Conservation (phyloP, 2,888 invertebrate species). For the Metallyticus violacea region DNA sequence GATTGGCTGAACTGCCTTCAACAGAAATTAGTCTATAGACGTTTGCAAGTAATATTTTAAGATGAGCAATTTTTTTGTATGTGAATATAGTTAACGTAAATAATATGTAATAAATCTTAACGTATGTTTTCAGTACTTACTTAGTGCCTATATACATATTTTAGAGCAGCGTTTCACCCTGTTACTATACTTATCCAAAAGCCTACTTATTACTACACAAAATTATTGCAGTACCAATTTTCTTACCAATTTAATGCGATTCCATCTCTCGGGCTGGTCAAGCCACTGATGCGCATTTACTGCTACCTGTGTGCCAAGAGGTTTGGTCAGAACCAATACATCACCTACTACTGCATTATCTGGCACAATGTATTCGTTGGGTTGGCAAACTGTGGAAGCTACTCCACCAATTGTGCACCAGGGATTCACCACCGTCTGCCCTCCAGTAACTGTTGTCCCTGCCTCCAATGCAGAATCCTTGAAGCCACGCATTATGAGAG, state of each 20-base stretch:
- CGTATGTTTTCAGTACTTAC: no score
- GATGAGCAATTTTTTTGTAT: no score
- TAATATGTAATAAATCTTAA: no score
- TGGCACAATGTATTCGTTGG: constrained; percentile 74
- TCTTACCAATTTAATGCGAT: constrained; percentile 55
- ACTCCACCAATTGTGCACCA: constrained; percentile 87
- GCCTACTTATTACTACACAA: no score
- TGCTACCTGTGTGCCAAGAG: constrained; percentile 81
- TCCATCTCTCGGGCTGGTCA: constrained; percentile 76
- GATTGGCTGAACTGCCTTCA: no score
- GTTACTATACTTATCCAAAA: no score
- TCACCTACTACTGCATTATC: constrained; percentile 74
- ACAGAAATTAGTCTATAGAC: no score
- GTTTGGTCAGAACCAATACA: constrained; percentile 79
- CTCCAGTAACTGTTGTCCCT: constrained; percentile 66
- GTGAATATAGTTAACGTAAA: no score
- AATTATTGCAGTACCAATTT: no score
- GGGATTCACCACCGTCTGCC: constrained; percentile 75
- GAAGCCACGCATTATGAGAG: constrained; percentile 75
- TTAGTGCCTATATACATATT: no score
- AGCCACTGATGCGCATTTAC: constrained; percentile 79
- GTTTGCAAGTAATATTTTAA: no score
- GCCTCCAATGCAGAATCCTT: constrained; percentile 70
- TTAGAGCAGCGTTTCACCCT: no score
- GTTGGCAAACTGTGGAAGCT: constrained; percentile 69